Percentiles rank a stretch among this genome's conserved stretches.
Evolutionary conservation across 1,140 invertebrate species (phyloP).

Genomic region (Sinonovacula constricta): DNA sequence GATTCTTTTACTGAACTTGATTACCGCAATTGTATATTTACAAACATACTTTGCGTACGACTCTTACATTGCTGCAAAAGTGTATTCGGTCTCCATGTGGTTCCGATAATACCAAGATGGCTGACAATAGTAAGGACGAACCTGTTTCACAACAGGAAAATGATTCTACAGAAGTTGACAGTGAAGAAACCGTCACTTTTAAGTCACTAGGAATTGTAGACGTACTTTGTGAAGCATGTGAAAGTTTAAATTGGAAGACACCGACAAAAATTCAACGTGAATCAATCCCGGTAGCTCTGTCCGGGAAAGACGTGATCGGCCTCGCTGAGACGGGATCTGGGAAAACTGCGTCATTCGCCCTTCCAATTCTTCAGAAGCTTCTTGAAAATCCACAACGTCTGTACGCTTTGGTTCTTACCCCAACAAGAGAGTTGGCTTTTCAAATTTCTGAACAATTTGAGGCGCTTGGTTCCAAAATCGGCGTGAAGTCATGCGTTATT

Average conservation of each 20-base stretch:
- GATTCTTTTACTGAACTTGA: no score
- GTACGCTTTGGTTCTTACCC: conserved; percentile 96
- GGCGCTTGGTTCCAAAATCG: conserved; percentile 86
- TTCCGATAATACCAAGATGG: conserved; percentile 21
- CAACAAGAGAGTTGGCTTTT: conserved; percentile 97
- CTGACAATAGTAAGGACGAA: not conserved
- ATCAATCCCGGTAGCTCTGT: conserved; percentile 92
- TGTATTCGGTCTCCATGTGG: no score
- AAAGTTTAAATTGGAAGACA: conserved; percentile 93
- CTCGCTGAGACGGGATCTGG: conserved; percentile 98
- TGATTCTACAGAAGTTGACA: no score
- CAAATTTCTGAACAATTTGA: conserved; percentile 97
- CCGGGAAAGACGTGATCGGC: conserved; percentile 96
- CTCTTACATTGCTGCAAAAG: no score
- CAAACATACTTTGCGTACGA: no score
- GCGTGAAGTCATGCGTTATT: conserved; percentile 97
- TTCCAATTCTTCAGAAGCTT: conserved; percentile 95
- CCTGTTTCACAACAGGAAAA: conserved; percentile 14
- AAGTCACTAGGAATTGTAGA: conserved; percentile 88
- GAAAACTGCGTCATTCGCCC: conserved; percentile 97
- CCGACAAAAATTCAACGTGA: conserved; percentile 97
- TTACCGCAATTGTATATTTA: no score
- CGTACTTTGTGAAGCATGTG: conserved; percentile 93
- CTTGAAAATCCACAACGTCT: conserved; percentile 94
- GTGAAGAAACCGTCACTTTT: conserved; percentile 56